These are phyloP conservation scores for Caenorhabditis sulstoni DNA, from an alignment of 2,888 invertebrate species.

Conservation along the genomic window DNA sequence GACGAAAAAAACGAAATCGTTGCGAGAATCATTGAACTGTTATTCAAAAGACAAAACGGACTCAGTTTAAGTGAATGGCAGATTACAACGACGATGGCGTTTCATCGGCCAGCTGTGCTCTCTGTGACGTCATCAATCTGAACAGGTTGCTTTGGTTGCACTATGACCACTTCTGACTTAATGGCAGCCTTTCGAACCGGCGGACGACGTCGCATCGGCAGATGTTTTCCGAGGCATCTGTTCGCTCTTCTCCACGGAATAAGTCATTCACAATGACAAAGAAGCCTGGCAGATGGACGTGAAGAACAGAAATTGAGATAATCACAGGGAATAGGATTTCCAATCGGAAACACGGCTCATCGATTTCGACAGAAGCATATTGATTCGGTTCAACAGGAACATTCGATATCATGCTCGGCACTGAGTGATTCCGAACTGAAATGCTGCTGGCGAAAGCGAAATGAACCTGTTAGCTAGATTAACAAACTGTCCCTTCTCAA, in stretches of 20 bases:
- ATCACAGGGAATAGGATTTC: neutral
- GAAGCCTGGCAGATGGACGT: slow-evolving; percentile 4
- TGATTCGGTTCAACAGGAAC: too few species aligned
- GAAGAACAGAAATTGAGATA: too few species aligned
- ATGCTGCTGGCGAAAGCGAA: too few species aligned
- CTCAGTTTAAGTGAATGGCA: too few species aligned
- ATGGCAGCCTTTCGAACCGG: neutral
- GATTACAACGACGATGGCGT: neutral
- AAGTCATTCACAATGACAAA: slow-evolving; percentile 2
- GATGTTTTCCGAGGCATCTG: slow-evolving; percentile 27
- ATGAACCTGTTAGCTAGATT: too few species aligned
- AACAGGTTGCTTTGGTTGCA: neutral
- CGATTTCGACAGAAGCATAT: too few species aligned
- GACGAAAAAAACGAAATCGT: neutral
- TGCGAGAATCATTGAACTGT: neutral
- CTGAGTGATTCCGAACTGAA: too few species aligned
- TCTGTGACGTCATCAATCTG: neutral
- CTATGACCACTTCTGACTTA: neutral
- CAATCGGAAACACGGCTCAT: neutral
- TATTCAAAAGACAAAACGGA: too few species aligned
- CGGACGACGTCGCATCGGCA: neutral
- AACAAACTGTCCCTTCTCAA: too few species aligned
- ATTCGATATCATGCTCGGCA: too few species aligned
- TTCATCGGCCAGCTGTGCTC: neutral
- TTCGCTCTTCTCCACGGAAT: slow-evolving; percentile 3